Conservation (phyloP, 2,888 invertebrate genomes). For the Cephus nigrinus region DNA sequence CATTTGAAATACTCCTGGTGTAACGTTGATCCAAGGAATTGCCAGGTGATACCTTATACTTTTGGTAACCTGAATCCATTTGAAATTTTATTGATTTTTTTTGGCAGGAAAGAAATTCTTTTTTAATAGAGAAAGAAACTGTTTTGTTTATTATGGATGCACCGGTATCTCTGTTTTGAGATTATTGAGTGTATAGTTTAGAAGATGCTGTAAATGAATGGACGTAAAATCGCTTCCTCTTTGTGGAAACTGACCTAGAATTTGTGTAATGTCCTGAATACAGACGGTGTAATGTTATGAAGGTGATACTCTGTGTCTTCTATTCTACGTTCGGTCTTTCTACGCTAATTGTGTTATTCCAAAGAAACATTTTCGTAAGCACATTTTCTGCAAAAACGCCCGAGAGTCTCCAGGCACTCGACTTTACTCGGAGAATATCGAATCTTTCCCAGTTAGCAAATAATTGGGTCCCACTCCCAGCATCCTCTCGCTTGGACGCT, state of each 20-base stretch:
- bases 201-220: not conserved
- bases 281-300: not conserved
- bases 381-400: not conserved
- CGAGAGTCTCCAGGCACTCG: not conserved
- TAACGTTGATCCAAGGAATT: not conserved
- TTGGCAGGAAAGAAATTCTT: not conserved
- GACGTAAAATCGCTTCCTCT: not conserved
- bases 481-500: slow-evolving; percentile 35
- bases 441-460: slow-evolving; percentile 44
- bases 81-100: not conserved
- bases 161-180: not conserved
- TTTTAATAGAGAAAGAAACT: not conserved
- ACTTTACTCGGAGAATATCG: slow-evolving; percentile 34
- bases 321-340: not conserved
- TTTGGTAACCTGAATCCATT: not conserved
- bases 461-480: slow-evolving; percentile 47
- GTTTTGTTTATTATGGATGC: not conserved
- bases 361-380: not conserved
- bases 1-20: not conserved
- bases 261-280: not conserved
- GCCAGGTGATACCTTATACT: not conserved
- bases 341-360: not conserved
- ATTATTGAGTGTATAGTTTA: not conserved
- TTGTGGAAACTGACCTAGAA: not conserved
- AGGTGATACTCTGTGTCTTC: not conserved